Evolutionary conservation across 2,888 invertebrate species (phyloP), one percentile per base, ranked within the genome.

Genomic region (Gastracanthus pulcherrimus): DNA sequence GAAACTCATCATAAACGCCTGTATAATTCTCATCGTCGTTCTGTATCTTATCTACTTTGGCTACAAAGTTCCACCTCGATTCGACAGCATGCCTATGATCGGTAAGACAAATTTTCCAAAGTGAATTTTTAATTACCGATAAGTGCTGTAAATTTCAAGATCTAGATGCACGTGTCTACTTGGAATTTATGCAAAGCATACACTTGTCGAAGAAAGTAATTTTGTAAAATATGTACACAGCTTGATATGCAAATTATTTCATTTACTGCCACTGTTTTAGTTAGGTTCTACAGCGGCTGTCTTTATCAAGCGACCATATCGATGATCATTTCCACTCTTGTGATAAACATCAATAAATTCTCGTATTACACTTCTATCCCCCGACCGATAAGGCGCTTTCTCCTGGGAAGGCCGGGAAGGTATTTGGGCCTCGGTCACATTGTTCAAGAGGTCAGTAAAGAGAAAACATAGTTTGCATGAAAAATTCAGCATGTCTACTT

Each of bases 1-100:
- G 88, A 95, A 95, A 89, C 92, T 95, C 29, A 89, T 94, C 16
- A 88, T 95, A 23, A 94, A 94, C 84, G 94, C 94, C 7, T 92
- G 93, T 72, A 93, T 94, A 9, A 92, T 94, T 16, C 87, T 95
- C 0, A 92, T 95, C 66, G 93, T 94, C 55, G 92, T 93, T n/a
- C 90, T 94, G 23, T 94, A 94, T 86, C 92, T 95, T 77, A 92
- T 95, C 87, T 95, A 94, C 89, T 94, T 95, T 87, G 93, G 94
- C 0, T 93, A 93, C 81, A 93, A 94, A 87, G 88, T 94, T 71
- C 94, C 94, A 13, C 92, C 93, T 0, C 92, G 93, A 89, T 93
- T 93, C 26, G 91, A 91, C 34, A 93, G 93, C 83, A 92, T 94
- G 38, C 94, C 94, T 19, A 89, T 94, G 36, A 92, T 94, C 81